A percentile compares a stretch with the other conserved stretches of the same genome.
phyloP scores from a whole-genome alignment of 2,797 vertebrate species.

The Cephalopachus bancanus region DNA sequence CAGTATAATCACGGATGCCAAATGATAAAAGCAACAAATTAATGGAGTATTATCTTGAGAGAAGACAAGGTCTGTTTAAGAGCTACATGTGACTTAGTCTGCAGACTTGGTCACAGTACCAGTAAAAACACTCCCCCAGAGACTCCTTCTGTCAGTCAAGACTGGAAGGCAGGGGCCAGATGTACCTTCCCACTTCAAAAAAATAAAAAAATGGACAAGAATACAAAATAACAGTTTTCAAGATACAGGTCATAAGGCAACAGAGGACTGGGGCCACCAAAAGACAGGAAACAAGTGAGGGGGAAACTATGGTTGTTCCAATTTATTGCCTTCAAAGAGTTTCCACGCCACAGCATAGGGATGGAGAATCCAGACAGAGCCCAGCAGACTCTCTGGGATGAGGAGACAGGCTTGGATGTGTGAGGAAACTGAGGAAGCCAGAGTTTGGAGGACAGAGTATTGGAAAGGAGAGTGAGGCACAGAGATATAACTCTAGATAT shows the following conservation, averaged over 20 bases:
- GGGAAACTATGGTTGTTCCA: background rate
- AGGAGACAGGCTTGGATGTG: background rate
- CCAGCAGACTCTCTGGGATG: background rate
- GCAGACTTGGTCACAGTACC: background rate
- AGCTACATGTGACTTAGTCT: background rate
- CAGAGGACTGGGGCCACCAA: background rate
- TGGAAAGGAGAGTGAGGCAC: background rate
- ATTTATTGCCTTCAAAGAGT: background rate
- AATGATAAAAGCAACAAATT: constrained; percentile 52
- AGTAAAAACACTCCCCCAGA: constrained; percentile 18
- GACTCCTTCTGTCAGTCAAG: background rate
- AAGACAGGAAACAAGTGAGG: background rate
- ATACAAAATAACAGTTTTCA: constrained; percentile 16
- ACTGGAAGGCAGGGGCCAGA: background rate
- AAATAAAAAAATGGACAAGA: background rate
- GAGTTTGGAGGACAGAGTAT: background rate
- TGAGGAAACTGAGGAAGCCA: background rate
- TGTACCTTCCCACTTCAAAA: background rate
- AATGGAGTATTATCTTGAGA: constrained; percentile 13
- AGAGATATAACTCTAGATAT: background rate
- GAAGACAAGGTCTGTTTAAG: background rate
- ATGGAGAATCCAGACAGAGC: background rate
- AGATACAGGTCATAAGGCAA: background rate
- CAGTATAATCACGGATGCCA: constrained; percentile 17
- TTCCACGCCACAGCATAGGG: background rate